Conservation (phyloP, 2,888 invertebrate genomes). For the Zele albiditarsus region DNA sequence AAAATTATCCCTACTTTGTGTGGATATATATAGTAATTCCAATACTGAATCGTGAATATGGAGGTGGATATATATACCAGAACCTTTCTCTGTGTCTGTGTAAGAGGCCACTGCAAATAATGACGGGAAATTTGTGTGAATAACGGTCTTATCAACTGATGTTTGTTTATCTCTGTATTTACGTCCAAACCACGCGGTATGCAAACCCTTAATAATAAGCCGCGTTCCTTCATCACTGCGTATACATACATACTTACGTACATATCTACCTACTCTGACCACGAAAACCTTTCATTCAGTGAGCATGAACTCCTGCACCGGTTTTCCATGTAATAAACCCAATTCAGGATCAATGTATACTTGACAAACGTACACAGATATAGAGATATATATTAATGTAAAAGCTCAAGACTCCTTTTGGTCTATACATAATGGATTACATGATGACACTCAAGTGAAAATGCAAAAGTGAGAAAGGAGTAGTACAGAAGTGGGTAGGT, state of each 20-base stretch:
- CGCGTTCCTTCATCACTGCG: conserved; percentile 19
- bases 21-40: no score
- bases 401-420: neutral
- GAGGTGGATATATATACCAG: no score
- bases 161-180: conserved; percentile 64
- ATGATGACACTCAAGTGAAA: neutral
- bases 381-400: neutral
- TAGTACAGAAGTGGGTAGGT: conserved; percentile 33
- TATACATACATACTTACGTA: conserved; percentile 7
- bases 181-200: conserved; percentile 47
- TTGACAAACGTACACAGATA: neutral
- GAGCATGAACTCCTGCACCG: neutral
- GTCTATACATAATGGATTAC: neutral
- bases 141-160: conserved; percentile 55
- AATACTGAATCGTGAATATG: no score
- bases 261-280: neutral
- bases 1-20: no score
- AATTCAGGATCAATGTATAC: neutral
- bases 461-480: conserved; percentile 22
- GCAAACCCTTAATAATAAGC: conserved; percentile 60
- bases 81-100: no score
- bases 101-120: conserved; percentile 38
- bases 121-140: conserved; percentile 8
- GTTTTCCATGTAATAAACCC: neutral
- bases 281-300: neutral